Base-by-base conservation (phyloP, 2,113 vertebrate genomes). In the Silurus meridionalis region DNA sequence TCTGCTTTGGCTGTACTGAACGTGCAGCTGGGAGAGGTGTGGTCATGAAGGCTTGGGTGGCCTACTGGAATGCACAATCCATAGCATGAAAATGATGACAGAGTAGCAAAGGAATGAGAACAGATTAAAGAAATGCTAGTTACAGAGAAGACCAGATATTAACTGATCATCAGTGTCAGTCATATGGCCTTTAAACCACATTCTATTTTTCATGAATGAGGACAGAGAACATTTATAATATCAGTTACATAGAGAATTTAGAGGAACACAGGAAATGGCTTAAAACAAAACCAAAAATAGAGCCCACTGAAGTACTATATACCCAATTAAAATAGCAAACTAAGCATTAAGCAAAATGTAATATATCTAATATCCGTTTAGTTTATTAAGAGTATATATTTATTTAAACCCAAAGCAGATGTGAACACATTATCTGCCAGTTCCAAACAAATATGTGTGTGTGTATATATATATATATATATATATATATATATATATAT, bases 31-130 rank as follows among this genome's bases (percentile, higher is more conserved):
- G 87, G 13, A 91, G 91, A 92, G 88, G 90, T 92, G 91, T 82
- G 93, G 94, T 93, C 90, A 91, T 88, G 87, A 86, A 90, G 82
- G 85, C 67, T 75, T 94, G 94, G 93, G 94, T 94, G 94, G 94
- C 91, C 90, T 61, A 14, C 46, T 17, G 88, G 83, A 63, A 83
- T 60, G 69, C 61, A 83, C 21, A 81, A 81, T 37, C 71, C 81
- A 83, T 5, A 0, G 79, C 82, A 89, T 83, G 82, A 57, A 57
- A 83, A 86, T 3, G 17, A 46, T 63, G 55, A 82, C 63, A 83
- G 67, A 57, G 8, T 81, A 80, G 83, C 79, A 83, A 64, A 84
- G 78, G 86, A 6, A 7, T 14, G 6, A 7, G 28, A 61, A 46
- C 25, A 82, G 55, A 78, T 58, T 85, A 85, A 71, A 25, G 52